These are phyloP conservation scores for Pristionchus entomophagus DNA, from an alignment of 2,888 invertebrate species.

Conservation along the genomic window DNA sequence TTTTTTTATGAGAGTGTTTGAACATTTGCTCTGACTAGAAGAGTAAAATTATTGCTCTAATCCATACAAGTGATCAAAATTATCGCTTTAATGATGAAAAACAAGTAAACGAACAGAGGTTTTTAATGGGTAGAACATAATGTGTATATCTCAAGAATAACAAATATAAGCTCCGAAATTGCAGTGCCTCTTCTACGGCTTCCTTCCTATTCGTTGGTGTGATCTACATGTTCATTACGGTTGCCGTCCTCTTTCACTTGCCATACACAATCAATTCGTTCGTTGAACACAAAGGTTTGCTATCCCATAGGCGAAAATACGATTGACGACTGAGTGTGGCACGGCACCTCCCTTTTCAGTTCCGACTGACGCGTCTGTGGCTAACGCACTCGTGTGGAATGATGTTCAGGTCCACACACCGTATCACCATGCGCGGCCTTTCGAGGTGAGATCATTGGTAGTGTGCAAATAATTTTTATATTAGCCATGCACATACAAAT, in stretches of 20 bases:
- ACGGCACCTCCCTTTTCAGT: not conserved
- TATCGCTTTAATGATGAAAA: no score
- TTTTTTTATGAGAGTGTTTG: not conserved
- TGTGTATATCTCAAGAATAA: no score
- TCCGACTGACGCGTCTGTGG: not conserved
- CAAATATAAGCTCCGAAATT: no score
- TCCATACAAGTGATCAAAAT: no score
- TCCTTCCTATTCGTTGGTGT: not conserved
- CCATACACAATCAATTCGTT: not conserved
- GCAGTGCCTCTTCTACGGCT: not conserved
- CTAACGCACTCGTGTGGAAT: no score
- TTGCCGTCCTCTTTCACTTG: not conserved
- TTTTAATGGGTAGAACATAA: no score
- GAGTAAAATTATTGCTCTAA: no score
- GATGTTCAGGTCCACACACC: no score
- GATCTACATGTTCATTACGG: not conserved
- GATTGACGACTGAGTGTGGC: not conserved
- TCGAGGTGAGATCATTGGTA: no score
- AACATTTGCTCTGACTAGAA: no score
- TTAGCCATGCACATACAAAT: not conserved
- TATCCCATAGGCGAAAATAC: not conserved
- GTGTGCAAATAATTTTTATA: not conserved
- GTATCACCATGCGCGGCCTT: no score
- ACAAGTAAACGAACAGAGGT: no score
- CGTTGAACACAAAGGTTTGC: not conserved